Evolutionary conservation across 2,113 vertebrate species (phyloP).

Genomic region (Seriola rivoliana): DNA sequence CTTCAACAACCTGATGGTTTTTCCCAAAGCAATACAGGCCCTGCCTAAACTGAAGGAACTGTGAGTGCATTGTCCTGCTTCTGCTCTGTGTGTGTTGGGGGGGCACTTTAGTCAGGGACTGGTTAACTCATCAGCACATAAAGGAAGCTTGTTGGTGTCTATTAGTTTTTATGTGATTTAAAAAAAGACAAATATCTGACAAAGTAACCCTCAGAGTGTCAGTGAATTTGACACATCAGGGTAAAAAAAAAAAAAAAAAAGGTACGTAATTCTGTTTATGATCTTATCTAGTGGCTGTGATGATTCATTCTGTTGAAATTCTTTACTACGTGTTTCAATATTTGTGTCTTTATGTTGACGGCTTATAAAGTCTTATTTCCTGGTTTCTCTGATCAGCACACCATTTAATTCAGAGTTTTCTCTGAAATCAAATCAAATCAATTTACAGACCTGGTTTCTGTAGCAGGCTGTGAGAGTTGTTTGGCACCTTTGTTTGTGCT

Average conservation of each 20-base stretch:
- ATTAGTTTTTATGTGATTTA: background rate
- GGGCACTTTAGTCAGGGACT: background rate
- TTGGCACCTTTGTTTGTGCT: background rate
- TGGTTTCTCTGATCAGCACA: background rate
- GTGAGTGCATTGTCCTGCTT: slow-evolving; percentile 87
- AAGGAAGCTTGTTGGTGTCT: background rate
- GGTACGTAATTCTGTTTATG: background rate
- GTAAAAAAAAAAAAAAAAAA: background rate
- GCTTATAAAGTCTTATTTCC: too few relatives aligned
- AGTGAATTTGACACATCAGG: too few relatives aligned
- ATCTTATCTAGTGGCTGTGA: background rate
- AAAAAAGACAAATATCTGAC: background rate
- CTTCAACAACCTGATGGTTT: slow-evolving; percentile 94
- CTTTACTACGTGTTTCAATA: background rate
- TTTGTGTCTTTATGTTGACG: background rate
- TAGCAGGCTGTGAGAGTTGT: background rate
- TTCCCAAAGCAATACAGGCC: slow-evolving; percentile 94
- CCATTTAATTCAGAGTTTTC: background rate
- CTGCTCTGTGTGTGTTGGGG: background rate
- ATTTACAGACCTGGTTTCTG: background rate
- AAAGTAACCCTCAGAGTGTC: background rate
- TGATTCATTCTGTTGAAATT: background rate
- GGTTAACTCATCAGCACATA: background rate
- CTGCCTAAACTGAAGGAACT: slow-evolving; percentile 96
- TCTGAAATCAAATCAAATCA: background rate